These are phyloP conservation scores for Halocynthia aurantium DNA, from an alignment of 23 tunicate species.

Conservation along the genomic window DNA sequence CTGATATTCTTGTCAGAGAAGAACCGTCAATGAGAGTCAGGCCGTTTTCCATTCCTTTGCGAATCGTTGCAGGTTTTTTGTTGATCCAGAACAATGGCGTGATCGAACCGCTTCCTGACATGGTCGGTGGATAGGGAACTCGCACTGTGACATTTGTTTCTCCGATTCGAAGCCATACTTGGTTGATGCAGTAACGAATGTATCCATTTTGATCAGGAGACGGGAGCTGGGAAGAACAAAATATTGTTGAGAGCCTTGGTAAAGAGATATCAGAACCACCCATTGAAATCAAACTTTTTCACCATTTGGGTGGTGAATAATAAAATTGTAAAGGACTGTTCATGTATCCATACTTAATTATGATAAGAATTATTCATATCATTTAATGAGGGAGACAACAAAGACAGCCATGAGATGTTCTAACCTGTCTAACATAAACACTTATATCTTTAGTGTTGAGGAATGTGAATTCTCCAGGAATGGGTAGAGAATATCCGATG, in stretches of 20 bases:
- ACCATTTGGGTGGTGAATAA: background rate
- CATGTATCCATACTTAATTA: too few relatives aligned
- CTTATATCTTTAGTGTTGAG: conserved; percentile 5
- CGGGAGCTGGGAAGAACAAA: background rate
- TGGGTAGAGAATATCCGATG: conserved; percentile 15
- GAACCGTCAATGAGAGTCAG: conserved; percentile 17
- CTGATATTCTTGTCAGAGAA: conserved; percentile 10
- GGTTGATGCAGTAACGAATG: conserved; percentile 12
- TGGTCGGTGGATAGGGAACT: conserved; percentile 1
- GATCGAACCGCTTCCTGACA: conserved; percentile 4
- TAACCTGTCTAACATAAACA: conserved; percentile 30
- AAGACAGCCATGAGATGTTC: background rate
- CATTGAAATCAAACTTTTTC: background rate
- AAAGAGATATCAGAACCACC: too few relatives aligned
- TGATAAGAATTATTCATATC: background rate
- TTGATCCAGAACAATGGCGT: conserved; percentile 22
- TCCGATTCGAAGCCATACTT: conserved; percentile 1
- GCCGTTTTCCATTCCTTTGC: conserved; percentile 25
- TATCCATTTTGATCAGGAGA: background rate
- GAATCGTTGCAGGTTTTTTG: background rate
- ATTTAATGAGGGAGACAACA: conserved; percentile 2
- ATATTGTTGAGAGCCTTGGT: too few relatives aligned
- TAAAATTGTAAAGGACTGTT: too few relatives aligned
- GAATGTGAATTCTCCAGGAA: conserved; percentile 15
- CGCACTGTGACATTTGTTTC: conserved; percentile 1